Base-by-base conservation (phyloP, 2,888 invertebrate genomes). In the Nasonovia ribisnigri region DNA sequence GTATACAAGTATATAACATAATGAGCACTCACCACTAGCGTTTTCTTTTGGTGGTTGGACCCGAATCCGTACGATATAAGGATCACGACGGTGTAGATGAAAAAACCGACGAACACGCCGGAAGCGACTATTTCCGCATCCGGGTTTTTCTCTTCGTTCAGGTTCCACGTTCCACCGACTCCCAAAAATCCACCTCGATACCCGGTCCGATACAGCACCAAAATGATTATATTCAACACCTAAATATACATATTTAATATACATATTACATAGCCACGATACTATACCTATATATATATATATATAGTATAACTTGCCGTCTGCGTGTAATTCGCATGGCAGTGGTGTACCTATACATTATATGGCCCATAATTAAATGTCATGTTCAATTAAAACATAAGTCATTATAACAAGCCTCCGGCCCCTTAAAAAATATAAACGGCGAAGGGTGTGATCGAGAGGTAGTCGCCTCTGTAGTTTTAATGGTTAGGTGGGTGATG, bases 81-180 rank as follows among this genome's bases (percentile, higher is more conserved):
- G 90, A 98, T 97, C 1, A 97, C 98, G 5, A 97, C 96, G 0
- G 98, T 98, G 96, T 98, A 98, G 94, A 98, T 97, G 95, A 98
- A 97, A 96, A 97, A 98, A 36, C 98, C 98, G 13, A 98, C 98
- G 95, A 98, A 97, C 6, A 98, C 97, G 20, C 98, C 98, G 0
- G 98, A 98, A 0, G 98, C 98, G 1, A 98, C 97, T 94, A 98
- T 98, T 96, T 98, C 98, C 42, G 97, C 97, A 95, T 98, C 98
- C 0, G 98, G 97, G 95, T 97, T 98, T 96, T 98, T 98, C 95
- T 98, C 98, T 95, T 98, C 98, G 95, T 98, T 98, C 91, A 98
- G 96, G 96, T 98, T 98, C 98, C 98, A 98, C 42, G 98, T 98
- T 94, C 98, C 98, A 88, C 98, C 98, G 92, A 98, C 97, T 67